These are phyloP conservation scores for Drosophila tsacasi DNA, from an alignment of 1,140 invertebrate species.

Conservation along the genomic window DNA sequence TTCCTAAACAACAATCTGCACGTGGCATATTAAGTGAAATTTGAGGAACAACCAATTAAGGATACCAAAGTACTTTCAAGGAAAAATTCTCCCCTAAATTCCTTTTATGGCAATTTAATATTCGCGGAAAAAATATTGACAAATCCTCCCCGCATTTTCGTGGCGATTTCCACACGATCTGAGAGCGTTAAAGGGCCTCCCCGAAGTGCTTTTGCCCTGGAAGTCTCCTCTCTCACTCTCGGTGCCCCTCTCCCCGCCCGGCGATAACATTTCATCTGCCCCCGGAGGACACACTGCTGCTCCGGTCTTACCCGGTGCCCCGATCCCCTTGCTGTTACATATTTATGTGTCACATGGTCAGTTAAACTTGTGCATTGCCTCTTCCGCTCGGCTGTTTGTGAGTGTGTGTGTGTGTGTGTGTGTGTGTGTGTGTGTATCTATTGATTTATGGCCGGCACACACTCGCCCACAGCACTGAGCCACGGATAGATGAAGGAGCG, in stretches of 20 bases:
- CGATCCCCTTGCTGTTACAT: constrained; percentile 25
- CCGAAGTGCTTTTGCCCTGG: constrained; percentile 28
- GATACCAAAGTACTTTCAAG: neutral
- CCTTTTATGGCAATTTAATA: constrained; percentile 20
- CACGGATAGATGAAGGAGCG: constrained; percentile 35
- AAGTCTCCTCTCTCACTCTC: neutral
- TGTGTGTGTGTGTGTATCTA: constrained; percentile 32
- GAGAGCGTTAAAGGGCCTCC: constrained; percentile 27
- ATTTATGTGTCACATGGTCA: constrained; percentile 79
- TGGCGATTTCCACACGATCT: constrained; percentile 41
- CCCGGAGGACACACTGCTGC: constrained; percentile 18
- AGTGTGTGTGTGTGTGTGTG: constrained; percentile 22
- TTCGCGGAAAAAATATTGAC: constrained; percentile 32
- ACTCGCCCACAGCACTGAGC: constrained; percentile 17
- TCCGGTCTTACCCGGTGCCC: neutral
- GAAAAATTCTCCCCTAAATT: neutral
- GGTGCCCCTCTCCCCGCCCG: neutral
- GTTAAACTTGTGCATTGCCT: constrained; percentile 76
- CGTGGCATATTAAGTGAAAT: neutral
- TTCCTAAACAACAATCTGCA: neutral
- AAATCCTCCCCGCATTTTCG: constrained; percentile 24
- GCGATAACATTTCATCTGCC: constrained; percentile 38
- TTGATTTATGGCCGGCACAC: constrained; percentile 53
- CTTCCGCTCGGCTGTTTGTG: constrained; percentile 53
- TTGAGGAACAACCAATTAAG: neutral